Conservation (phyloP, 2,113 vertebrate species). For the Camelus bactrianus region DNA sequence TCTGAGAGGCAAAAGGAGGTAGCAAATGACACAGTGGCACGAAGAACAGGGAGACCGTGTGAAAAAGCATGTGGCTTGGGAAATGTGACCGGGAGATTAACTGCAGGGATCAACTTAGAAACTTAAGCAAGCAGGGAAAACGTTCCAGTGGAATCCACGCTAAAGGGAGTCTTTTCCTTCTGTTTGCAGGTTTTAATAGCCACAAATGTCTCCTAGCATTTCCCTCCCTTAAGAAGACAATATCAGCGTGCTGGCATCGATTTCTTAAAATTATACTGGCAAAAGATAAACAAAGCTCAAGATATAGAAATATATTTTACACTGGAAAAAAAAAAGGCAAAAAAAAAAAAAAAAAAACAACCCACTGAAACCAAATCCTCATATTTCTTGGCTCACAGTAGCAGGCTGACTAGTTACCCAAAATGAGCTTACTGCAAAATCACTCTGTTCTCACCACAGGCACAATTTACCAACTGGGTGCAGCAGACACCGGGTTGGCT, state of each 20-base stretch:
- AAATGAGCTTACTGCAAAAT: slow-evolving; percentile 79
- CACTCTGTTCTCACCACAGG: slow-evolving; percentile 78
- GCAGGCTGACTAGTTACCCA: slow-evolving; percentile 80
- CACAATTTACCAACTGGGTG: slow-evolving; percentile 80
- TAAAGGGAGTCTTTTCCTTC: slow-evolving; percentile 81
- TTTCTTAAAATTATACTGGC: slow-evolving; percentile 42
- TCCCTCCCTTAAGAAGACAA: slow-evolving; percentile 82
- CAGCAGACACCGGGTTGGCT: slow-evolving; percentile 77
- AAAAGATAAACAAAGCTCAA: slow-evolving; percentile 72
- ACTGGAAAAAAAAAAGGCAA: background rate
- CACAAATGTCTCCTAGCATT: slow-evolving; percentile 76
- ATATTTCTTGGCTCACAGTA: slow-evolving; percentile 77
- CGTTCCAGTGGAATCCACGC: slow-evolving; percentile 67
- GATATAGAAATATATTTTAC: slow-evolving; percentile 78
- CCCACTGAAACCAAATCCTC: slow-evolving; percentile 67
- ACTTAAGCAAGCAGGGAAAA: slow-evolving; percentile 79
- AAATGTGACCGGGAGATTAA: slow-evolving; percentile 82
- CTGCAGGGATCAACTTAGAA: slow-evolving; percentile 74
- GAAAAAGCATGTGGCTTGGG: slow-evolving; percentile 45
- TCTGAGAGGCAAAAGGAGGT: slow-evolving; percentile 55
- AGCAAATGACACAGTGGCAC: background rate
- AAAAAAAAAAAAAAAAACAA: background rate
- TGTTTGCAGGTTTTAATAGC: slow-evolving; percentile 83
- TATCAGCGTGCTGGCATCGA: slow-evolving; percentile 77
- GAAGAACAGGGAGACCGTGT: background rate